Percentiles rank a stretch among this genome's conserved stretches.
These are phyloP conservation scores for Epizoanthus scotinus DNA, from an alignment of 92 coral and sea anemone species.

Conservation along the genomic window DNA sequence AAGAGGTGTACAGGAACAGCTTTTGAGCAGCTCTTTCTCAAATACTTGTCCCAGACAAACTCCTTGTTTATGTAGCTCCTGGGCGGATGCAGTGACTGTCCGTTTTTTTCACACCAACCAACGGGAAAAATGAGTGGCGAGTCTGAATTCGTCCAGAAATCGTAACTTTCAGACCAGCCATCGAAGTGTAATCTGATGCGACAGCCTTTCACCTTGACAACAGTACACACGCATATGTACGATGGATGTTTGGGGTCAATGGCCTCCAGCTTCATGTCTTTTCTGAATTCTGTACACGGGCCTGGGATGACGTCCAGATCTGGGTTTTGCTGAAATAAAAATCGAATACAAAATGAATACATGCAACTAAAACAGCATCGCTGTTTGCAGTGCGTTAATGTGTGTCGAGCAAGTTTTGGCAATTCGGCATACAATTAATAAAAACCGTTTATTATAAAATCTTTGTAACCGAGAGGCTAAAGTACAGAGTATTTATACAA, in stretches of 20 bases:
- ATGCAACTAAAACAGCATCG: neutral
- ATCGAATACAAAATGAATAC: neutral
- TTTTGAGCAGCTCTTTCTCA: constrained; percentile 15
- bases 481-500: too few species aligned
- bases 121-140: constrained; percentile 64
- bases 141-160: constrained; percentile 70
- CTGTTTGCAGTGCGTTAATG: too few species aligned
- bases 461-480: too few species aligned
- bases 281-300: constrained; percentile 49
- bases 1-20: constrained; percentile 40
- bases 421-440: too few species aligned
- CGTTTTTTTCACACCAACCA: constrained; percentile 63
- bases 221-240: constrained; percentile 66
- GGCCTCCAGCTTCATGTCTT: constrained; percentile 59
- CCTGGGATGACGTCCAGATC: constrained; percentile 43
- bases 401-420: too few species aligned
- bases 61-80: constrained; percentile 46
- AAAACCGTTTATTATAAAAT: too few species aligned
- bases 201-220: constrained; percentile 62
- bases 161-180: constrained; percentile 77
- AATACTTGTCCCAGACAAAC: constrained; percentile 45
- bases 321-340: constrained; percentile 32
- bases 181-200: constrained; percentile 70
- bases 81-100: constrained; percentile 58
- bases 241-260: constrained; percentile 71